phyloP scores from a whole-genome alignment of 1,140 invertebrate species.

The Homarus americanus region DNA sequence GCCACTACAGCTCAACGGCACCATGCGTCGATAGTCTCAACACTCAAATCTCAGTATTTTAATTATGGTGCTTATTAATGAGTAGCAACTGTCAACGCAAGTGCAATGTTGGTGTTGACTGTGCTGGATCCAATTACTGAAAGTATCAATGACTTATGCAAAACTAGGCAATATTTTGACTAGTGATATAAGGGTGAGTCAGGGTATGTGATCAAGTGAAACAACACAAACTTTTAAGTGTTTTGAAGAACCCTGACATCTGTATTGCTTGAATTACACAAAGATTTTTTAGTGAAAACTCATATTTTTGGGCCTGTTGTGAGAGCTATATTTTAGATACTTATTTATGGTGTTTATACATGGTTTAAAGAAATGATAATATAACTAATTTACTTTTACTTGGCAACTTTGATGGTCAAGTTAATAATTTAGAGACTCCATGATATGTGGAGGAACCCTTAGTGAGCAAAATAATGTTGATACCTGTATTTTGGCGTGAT shows the following conservation, averaged over 20 bases:
- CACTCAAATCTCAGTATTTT: slow-evolving; percentile 63
- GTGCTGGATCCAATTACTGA: slow-evolving; percentile 45
- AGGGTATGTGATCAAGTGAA: slow-evolving; percentile 50
- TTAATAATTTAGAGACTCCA: slow-evolving; percentile 47
- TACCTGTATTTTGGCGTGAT: slow-evolving; percentile 9
- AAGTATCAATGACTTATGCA: slow-evolving; percentile 58
- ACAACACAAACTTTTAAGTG: slow-evolving; percentile 33
- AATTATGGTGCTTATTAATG: slow-evolving; percentile 60
- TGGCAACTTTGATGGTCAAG: slow-evolving; percentile 53
- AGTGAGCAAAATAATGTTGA: slow-evolving; percentile 22
- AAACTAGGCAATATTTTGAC: slow-evolving; percentile 71
- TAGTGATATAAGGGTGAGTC: slow-evolving; percentile 46
- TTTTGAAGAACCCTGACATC: slow-evolving; percentile 24
- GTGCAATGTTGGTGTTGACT: slow-evolving; percentile 30
- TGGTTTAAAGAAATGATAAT: slow-evolving; percentile 45
- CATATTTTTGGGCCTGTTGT: slow-evolving; percentile 71
- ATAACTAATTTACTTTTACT: slow-evolving; percentile 47
- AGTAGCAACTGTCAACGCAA: slow-evolving; percentile 51
- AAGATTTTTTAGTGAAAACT: slow-evolving; percentile 63
- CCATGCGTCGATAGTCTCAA: slow-evolving; percentile 82
- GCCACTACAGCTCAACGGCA: slow-evolving; percentile 84
- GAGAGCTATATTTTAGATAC: slow-evolving; percentile 72
- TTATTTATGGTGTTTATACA: slow-evolving; percentile 72
- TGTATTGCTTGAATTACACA: slow-evolving; percentile 45
- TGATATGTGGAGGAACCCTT: slow-evolving; percentile 39